phyloP scores from a whole-genome alignment of 2,797 vertebrate species.

The Benthosema pterotum region DNA sequence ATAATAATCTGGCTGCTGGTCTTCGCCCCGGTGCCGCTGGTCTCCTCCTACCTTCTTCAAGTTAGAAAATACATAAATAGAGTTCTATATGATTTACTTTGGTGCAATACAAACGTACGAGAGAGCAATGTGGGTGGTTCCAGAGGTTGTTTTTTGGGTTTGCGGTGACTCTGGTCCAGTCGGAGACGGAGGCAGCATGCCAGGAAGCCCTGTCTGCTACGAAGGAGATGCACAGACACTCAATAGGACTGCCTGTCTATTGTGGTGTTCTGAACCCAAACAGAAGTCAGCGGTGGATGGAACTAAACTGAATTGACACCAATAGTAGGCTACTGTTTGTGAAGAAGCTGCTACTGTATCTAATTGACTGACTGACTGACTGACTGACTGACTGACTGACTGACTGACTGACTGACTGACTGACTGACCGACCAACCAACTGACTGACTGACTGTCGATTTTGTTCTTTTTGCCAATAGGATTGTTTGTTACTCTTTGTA shows the following conservation, averaged over 20 bases:
- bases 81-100: slow-evolving; percentile 56
- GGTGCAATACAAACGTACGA: slow-evolving; percentile 60
- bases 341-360: slow-evolving; percentile 58
- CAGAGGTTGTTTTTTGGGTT: slow-evolving; percentile 11
- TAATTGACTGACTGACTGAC: slow-evolving; percentile 32
- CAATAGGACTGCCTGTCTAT: slow-evolving; percentile 38
- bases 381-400: slow-evolving; percentile 35
- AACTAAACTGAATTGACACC: slow-evolving; percentile 67
- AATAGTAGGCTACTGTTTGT: slow-evolving; percentile 40
- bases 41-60: slow-evolving; percentile 41
- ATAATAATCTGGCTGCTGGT: slow-evolving; percentile 49
- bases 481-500: slow-evolving; percentile 76
- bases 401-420: slow-evolving; percentile 30
- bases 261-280: slow-evolving; percentile 59
- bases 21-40: slow-evolving; percentile 42
- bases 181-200: slow-evolving; percentile 18
- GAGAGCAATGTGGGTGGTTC: slow-evolving; percentile 20
- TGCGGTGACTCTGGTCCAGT: not conserved
- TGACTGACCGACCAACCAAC: no score
- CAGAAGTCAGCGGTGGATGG: slow-evolving; percentile 55
- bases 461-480: slow-evolving; percentile 43
- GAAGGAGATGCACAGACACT: slow-evolving; percentile 2
- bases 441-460: slow-evolving; percentile 40
- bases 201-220: slow-evolving; percentile 12
- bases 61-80: slow-evolving; percentile 34